Evolutionary conservation across 2,888 invertebrate genomes (phyloP).

Genomic region (Eristalis intricaria): DNA sequence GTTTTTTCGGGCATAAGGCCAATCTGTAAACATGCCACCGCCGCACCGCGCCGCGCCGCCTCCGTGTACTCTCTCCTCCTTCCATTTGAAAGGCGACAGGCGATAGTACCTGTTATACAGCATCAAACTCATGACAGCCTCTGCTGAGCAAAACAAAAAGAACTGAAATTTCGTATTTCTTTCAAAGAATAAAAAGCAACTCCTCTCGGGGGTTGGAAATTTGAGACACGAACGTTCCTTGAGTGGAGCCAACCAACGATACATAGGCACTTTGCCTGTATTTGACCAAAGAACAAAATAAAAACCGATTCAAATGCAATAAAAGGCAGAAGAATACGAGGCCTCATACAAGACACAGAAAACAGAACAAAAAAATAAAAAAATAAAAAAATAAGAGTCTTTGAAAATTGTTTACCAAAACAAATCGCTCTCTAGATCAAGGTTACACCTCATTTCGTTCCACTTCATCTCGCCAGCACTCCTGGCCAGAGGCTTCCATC

Average conservation of each 20-base stretch:
- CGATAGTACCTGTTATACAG: constrained; percentile 36
- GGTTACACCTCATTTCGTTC: constrained; percentile 59
- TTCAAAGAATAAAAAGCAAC: constrained; percentile 33
- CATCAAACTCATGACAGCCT: constrained; percentile 18
- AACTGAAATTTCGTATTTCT: constrained; percentile 27
- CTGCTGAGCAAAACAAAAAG: constrained; percentile 21
- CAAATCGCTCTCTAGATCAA: constrained; percentile 68
- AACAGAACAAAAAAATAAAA: not conserved
- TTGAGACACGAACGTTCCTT: constrained; percentile 8
- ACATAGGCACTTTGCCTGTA: not conserved
- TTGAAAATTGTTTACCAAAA: constrained; percentile 66
- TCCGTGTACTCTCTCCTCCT: not conserved
- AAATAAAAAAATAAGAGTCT: constrained; percentile 6
- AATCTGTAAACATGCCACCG: constrained; percentile 23
- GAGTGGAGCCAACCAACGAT: not conserved
- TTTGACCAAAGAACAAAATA: constrained; percentile 24
- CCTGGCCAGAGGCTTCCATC: constrained; percentile 13
- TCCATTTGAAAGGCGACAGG: constrained; percentile 17
- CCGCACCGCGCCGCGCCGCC: too few species aligned
- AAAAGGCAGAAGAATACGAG: constrained; percentile 8
- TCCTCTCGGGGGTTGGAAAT: constrained; percentile 28
- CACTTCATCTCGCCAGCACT: constrained; percentile 26
- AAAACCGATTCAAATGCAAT: constrained; percentile 22
- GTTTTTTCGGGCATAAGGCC: constrained; percentile 24
- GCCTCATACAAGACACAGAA: not conserved